phyloP scores from a whole-genome alignment of 1,140 invertebrate species.

The Leptonema lineaticorne region DNA sequence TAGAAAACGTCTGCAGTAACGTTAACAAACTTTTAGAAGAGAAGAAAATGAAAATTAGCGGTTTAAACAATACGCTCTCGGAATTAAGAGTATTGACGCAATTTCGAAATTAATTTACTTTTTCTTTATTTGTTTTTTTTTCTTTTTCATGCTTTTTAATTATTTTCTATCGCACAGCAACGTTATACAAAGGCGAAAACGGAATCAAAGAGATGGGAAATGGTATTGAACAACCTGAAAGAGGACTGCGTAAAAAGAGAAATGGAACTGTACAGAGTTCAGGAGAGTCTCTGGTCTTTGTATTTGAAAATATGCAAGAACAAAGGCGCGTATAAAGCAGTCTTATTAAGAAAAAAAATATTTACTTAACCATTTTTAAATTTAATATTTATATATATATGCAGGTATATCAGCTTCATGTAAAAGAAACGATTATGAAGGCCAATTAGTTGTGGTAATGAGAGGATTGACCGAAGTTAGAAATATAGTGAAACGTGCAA shows the following conservation, averaged over 20 bases:
- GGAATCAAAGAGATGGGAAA: conserved; percentile 53
- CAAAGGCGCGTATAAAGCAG: conserved; percentile 43
- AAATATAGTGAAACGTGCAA: conserved; percentile 48
- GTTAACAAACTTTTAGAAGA: conserved; percentile 52
- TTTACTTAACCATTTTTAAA: neutral
- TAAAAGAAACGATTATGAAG: conserved; percentile 47
- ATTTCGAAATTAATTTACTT: neutral
- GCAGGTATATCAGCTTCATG: conserved; percentile 26
- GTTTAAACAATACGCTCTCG: conserved; percentile 52
- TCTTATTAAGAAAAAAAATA: neutral
- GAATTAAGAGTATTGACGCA: conserved; percentile 46
- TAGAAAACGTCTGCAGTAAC: conserved; percentile 50
- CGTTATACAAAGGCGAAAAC: conserved; percentile 51
- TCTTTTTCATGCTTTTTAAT: neutral
- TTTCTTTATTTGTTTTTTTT: neutral
- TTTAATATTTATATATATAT: conserved; percentile 9
- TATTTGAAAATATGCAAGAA: conserved; percentile 53
- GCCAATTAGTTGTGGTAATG: conserved; percentile 53
- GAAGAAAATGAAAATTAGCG: conserved; percentile 55
- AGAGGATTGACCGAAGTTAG: conserved; percentile 49
- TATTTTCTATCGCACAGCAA: conserved; percentile 44
- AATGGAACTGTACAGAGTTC: conserved; percentile 51
- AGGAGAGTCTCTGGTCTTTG: conserved; percentile 49
- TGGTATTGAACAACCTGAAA: conserved; percentile 51
- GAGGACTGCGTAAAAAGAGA: conserved; percentile 50